Evolutionary conservation across 2,888 invertebrate genomes (phyloP).

Genomic region (Pachymerium ferrugineum): DNA sequence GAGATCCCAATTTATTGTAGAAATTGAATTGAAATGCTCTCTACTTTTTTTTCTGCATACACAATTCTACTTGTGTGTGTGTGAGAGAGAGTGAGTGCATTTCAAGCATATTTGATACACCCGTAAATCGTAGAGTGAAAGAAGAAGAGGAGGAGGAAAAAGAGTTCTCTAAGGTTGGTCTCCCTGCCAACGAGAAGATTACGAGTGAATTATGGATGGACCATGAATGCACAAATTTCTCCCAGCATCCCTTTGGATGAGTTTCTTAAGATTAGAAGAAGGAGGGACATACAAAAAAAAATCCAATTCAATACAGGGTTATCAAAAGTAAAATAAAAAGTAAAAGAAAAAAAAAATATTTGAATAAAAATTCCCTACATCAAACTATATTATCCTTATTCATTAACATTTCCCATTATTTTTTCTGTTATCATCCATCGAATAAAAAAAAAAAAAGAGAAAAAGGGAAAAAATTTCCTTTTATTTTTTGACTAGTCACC

Average conservation of each 20-base stretch:
- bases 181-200: conserved; percentile 2
- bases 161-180: conserved; percentile 2
- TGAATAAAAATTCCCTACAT: not conserved
- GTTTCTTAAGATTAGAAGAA: conserved; percentile 1
- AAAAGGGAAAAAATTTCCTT: no score
- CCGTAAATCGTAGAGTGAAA: conserved; percentile 2
- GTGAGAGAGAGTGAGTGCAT: conserved; percentile 2
- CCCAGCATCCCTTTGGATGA: conserved; percentile 2
- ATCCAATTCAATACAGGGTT: not conserved
- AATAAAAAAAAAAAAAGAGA: no score
- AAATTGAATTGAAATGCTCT: conserved; percentile 2
- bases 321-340: not conserved
- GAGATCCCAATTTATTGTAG: conserved; percentile 2
- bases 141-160: not conserved
- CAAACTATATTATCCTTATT: not conserved
- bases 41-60: not conserved
- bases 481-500: not conserved
- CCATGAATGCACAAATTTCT: conserved; percentile 2
- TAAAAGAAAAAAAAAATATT: not conserved
- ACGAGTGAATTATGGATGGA: conserved; percentile 2
- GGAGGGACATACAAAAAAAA: not conserved
- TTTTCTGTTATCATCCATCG: no score
- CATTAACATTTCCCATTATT: not conserved
- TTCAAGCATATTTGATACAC: conserved; percentile 2
- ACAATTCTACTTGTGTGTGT: not conserved